Evolutionary conservation across 2,113 vertebrate genomes (phyloP).

Genomic region (Pionites leucogaster): DNA sequence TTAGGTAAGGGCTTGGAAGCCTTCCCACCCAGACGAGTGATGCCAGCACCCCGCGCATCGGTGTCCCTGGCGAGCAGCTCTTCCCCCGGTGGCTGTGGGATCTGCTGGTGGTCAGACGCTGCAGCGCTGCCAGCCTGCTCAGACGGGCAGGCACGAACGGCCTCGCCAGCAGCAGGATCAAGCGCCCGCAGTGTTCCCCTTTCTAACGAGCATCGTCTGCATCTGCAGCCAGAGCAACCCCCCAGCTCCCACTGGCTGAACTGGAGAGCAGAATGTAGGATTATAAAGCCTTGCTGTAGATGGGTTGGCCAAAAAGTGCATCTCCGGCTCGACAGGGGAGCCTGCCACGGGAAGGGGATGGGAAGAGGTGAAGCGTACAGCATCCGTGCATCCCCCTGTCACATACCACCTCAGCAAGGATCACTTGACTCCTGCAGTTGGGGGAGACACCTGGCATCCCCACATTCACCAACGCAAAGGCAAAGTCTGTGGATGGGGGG

Average conservation of each 20-base stretch:
- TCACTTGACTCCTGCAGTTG: neutral
- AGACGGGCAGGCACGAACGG: neutral
- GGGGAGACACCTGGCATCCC: neutral
- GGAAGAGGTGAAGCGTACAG: rapidly evolving
- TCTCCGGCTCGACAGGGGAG: neutral
- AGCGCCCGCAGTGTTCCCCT: neutral
- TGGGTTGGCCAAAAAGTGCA: neutral
- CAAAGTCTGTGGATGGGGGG: neutral
- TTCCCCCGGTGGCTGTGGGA: neutral
- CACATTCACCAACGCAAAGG: neutral
- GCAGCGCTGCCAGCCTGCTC: neutral
- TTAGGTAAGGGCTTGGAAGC: slow-evolving; percentile 18
- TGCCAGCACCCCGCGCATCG: neutral
- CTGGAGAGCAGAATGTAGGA: neutral
- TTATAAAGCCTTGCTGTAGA: neutral
- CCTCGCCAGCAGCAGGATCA: neutral
- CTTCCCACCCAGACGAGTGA: neutral
- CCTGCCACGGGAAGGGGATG: rapidly evolving
- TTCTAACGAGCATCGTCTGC: neutral
- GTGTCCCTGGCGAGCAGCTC: neutral
- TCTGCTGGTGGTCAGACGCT: neutral
- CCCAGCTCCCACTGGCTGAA: neutral
- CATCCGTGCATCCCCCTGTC: rapidly evolving
- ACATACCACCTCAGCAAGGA: neutral
- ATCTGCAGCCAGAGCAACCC: neutral